Percentiles rank a stretch among this genome's conserved stretches.
These are phyloP conservation scores for Takifugu bimaculatus DNA, from an alignment of 2,113 vertebrate genomes.

Conservation along the genomic window DNA sequence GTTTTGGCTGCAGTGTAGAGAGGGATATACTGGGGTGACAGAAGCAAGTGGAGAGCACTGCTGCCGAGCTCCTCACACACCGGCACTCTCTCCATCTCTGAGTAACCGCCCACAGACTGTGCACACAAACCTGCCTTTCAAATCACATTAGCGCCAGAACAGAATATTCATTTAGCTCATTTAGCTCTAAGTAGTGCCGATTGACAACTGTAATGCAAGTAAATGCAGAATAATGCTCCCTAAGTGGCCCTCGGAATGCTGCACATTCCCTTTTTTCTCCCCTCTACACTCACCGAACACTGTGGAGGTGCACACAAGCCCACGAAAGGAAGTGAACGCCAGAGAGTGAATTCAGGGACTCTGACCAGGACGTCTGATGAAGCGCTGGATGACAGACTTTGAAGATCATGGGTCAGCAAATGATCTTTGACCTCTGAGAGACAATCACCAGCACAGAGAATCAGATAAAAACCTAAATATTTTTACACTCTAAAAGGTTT, in stretches of 20 bases:
- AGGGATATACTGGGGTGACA: conserved; percentile 51
- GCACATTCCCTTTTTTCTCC: conserved; percentile 16
- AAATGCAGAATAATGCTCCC: conserved; percentile 21
- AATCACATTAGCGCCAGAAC: conserved; percentile 33
- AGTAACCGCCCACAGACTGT: conserved; percentile 21
- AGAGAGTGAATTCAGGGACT: conserved; percentile 21
- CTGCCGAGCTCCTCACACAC: conserved; percentile 14
- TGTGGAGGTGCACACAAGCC: conserved; percentile 5
- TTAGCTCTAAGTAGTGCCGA: conserved; percentile 20
- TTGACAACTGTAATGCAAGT: conserved; percentile 26
- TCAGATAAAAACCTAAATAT: too few relatives aligned
- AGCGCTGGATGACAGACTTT: too few relatives aligned
- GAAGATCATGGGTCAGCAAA: too few relatives aligned
- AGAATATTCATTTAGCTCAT: conserved; percentile 27
- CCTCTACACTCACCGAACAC: not conserved
- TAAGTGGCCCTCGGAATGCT: conserved; percentile 6
- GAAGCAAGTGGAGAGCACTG: conserved; percentile 51
- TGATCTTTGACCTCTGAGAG: too few relatives aligned
- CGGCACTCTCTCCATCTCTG: too few relatives aligned
- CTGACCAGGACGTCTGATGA: too few relatives aligned
- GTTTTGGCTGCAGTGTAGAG: conserved; percentile 43
- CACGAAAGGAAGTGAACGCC: conserved; percentile 19
- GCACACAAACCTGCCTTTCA: conserved; percentile 21
- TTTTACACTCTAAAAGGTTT: too few relatives aligned
- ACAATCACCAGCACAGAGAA: too few relatives aligned